phyloP scores from a whole-genome alignment of 2,113 vertebrate species.

The Struthidea cinerea region DNA sequence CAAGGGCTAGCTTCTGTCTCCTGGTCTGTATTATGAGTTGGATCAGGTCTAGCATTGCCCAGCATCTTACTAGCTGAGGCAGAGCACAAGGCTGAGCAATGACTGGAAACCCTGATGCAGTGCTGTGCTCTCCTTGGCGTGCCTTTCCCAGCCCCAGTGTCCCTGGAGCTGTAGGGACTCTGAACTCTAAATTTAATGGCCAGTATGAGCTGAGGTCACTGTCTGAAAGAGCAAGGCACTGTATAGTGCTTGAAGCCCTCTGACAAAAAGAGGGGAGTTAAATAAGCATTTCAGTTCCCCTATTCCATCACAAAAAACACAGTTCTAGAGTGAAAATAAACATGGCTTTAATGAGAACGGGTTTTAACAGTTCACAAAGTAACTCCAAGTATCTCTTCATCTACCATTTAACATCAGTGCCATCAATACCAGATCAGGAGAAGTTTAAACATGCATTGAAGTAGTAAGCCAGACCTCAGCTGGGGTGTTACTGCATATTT shows the following conservation, averaged over 20 bases:
- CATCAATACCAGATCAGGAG: neutral
- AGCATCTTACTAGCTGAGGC: neutral
- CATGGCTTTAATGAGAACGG: slow-evolving; percentile 9
- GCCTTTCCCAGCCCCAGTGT: neutral
- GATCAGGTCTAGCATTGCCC: neutral
- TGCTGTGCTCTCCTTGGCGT: neutral
- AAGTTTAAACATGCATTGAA: slow-evolving; percentile 18
- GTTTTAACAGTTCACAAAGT: neutral
- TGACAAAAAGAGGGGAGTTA: neutral
- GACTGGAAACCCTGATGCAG: neutral
- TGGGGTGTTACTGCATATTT: neutral
- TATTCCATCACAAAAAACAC: neutral
- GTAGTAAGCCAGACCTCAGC: neutral
- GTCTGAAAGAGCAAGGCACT: neutral
- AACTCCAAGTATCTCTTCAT: neutral
- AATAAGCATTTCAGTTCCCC: neutral
- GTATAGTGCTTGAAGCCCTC: neutral
- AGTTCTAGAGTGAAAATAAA: slow-evolving; percentile 24
- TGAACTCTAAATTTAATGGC: neutral
- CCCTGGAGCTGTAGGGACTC: neutral
- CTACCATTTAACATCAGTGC: neutral
- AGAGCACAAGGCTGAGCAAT: neutral
- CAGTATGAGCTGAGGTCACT: neutral
- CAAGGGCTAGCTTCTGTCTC: neutral
- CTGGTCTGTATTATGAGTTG: neutral